Evolutionary conservation across 2,113 vertebrate genomes (phyloP).

Genomic region (Prionailurus bengalensis): DNA sequence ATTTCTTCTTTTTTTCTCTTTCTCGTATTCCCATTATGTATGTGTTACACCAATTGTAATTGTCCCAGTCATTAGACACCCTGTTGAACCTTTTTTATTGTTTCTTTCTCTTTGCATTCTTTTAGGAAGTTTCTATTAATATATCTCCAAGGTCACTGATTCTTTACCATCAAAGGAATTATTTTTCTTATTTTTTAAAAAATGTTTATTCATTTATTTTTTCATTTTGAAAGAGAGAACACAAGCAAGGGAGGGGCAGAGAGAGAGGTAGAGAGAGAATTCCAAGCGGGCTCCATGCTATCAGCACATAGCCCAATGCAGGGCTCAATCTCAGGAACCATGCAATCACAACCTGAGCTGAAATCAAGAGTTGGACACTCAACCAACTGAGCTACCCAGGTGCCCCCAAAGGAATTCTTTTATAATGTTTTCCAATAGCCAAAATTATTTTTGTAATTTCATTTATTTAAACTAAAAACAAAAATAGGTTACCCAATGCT

Average conservation of each 20-base stretch:
- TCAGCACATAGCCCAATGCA: too few relatives aligned
- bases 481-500: background rate
- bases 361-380: too few relatives aligned
- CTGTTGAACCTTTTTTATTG: background rate
- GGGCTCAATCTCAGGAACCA: too few relatives aligned
- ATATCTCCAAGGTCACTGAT: background rate
- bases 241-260: too few relatives aligned
- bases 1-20: background rate
- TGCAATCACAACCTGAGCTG: too few relatives aligned
- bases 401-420: background rate
- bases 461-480: background rate
- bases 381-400: too few relatives aligned
- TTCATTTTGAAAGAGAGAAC: too few relatives aligned
- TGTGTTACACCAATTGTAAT: background rate
- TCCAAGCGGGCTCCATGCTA: too few relatives aligned
- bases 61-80: background rate
- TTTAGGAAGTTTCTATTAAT: background rate
- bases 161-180: background rate
- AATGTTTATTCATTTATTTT: too few relatives aligned
- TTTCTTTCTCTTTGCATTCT: background rate
- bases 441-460: background rate
- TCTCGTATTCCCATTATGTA: background rate
- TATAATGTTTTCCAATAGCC: background rate
- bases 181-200: too few relatives aligned
- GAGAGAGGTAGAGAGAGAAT: too few relatives aligned